Evolutionary conservation across 35 echinoderm and acorn worm species (phyloP).

Genomic region (Diadema setosum): DNA sequence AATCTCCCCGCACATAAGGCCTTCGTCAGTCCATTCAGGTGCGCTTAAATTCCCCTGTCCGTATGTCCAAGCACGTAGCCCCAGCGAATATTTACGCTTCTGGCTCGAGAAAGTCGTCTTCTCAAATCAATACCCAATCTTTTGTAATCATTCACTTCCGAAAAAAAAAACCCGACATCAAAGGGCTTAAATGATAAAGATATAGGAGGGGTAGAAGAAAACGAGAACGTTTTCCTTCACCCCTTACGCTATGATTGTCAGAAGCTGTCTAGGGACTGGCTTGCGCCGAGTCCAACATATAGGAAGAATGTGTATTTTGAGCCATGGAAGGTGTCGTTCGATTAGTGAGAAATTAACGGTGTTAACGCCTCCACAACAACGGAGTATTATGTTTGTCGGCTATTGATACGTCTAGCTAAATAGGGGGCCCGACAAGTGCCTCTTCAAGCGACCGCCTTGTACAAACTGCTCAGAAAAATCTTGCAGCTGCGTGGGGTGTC

Average conservation of each 20-base stretch:
- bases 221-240: background rate
- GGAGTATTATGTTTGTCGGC: background rate
- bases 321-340: background rate
- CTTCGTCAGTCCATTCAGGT: background rate
- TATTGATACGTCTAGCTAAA: background rate
- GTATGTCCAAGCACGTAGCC: constrained; percentile 1
- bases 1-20: background rate
- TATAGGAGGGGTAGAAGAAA: background rate
- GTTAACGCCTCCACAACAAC: constrained; percentile 1
- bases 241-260: background rate
- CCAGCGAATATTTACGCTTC: background rate
- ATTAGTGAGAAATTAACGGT: constrained; percentile 21
- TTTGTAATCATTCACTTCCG: constrained; percentile 20
- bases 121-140: background rate
- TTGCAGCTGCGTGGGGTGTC: background rate
- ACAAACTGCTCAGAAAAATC: background rate
- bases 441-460: background rate
- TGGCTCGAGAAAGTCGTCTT: background rate
- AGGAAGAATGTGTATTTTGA: background rate
- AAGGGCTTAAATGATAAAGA: background rate
- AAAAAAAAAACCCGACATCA: background rate
- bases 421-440: background rate
- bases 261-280: background rate
- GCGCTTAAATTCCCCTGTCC: background rate
- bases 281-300: background rate